A percentile compares a stretch with the other conserved stretches of the same genome.
These are phyloP conservation scores for Indicator maculatus DNA, from an alignment of 2,113 vertebrate genomes.

Conservation along the genomic window DNA sequence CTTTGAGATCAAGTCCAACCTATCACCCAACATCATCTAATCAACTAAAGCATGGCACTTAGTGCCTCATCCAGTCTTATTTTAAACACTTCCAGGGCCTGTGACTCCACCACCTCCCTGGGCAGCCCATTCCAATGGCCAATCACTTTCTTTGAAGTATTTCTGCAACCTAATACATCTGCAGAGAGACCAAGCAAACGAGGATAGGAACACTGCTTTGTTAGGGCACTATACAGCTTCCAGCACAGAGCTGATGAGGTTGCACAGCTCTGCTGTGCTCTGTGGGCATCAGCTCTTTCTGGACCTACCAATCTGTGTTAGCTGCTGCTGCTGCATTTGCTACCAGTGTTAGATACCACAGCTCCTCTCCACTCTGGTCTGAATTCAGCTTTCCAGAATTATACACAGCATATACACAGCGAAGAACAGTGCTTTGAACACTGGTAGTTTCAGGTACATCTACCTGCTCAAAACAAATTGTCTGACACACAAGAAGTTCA, in stretches of 20 bases:
- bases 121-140: no score
- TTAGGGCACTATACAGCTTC: background rate
- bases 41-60: no score
- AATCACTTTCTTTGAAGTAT: no score
- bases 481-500: background rate
- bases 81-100: no score
- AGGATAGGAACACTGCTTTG: fast-evolving
- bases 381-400: background rate
- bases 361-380: background rate
- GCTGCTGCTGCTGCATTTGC: background rate
- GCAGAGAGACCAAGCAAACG: background rate
- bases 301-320: background rate
- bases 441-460: fast-evolving
- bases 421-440: background rate
- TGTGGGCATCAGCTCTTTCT: background rate
- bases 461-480: background rate
- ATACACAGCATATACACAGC: background rate
- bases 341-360: background rate
- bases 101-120: no score
- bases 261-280: background rate
- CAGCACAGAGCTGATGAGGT: background rate
- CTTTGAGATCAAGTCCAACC: no score
- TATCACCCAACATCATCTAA: no score
- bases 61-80: no score
- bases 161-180: background rate